Conservation (phyloP, 2,113 vertebrate genomes). For the Sinocyclocheilus rhinocerous region DNA sequence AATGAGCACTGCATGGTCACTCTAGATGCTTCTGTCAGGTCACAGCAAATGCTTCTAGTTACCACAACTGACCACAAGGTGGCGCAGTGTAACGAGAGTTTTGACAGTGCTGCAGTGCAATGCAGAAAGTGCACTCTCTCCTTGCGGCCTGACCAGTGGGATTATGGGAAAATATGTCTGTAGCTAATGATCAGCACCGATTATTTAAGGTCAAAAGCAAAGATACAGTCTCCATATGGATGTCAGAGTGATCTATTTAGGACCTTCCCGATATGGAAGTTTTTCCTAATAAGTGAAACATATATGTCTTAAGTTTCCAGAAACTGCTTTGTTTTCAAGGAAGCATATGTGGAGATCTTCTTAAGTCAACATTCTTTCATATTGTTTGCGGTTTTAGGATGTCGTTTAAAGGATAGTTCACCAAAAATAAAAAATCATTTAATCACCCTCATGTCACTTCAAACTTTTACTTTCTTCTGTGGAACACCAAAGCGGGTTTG, state of each 20-base stretch:
- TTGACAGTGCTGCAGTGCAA: constrained; percentile 46
- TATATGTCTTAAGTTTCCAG: neutral
- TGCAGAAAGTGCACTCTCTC: constrained; percentile 37
- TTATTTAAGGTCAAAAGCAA: constrained; percentile 29
- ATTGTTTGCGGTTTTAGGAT: neutral
- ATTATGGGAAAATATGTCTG: constrained; percentile 32
- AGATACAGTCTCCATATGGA: constrained; percentile 27
- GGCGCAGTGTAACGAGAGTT: constrained; percentile 27
- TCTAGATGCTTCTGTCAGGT: constrained; percentile 31
- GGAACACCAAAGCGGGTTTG: too few species aligned
- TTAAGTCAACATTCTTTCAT: neutral
- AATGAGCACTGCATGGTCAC: constrained; percentile 6
- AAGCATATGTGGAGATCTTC: neutral
- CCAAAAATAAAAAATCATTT: too few species aligned
- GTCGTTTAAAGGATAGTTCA: neutral
- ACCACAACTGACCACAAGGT: constrained; percentile 40
- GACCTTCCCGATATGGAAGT: neutral
- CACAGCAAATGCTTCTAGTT: constrained; percentile 19
- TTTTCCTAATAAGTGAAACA: neutral
- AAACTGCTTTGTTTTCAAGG: neutral
- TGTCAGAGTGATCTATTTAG: neutral
- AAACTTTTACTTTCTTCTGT: too few species aligned
- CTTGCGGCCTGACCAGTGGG: constrained; percentile 21
- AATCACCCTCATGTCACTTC: too few species aligned
- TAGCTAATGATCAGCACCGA: neutral